These are phyloP conservation scores for Formica aserva DNA, from an alignment of 2,888 invertebrate species.

Conservation along the genomic window DNA sequence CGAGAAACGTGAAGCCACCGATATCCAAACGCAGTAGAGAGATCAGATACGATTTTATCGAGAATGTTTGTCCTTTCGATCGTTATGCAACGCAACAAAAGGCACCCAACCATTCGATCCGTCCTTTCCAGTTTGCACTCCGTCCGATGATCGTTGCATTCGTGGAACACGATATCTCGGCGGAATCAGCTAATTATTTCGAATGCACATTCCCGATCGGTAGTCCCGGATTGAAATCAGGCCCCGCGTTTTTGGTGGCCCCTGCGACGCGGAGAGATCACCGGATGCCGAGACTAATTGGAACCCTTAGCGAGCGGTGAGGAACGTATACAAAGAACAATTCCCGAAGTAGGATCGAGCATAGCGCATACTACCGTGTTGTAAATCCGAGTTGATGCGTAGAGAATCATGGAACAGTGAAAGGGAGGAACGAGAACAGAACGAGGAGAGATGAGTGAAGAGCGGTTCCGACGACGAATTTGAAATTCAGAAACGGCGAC, in stretches of 20 bases:
- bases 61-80: constrained; percentile 58
- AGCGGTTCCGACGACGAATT: constrained; percentile 75
- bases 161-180: constrained; percentile 80
- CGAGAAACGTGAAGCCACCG: neutral
- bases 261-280: constrained; percentile 77
- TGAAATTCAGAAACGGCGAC: constrained; percentile 84
- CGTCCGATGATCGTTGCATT: constrained; percentile 59
- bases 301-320: constrained; percentile 78
- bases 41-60: constrained; percentile 46
- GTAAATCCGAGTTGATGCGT: constrained; percentile 51
- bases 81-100: constrained; percentile 69
- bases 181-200: constrained; percentile 86
- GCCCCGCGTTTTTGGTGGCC: constrained; percentile 81
- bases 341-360: constrained; percentile 46
- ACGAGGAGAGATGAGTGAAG: constrained; percentile 29
- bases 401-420: constrained; percentile 37
- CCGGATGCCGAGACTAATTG: constrained; percentile 85
- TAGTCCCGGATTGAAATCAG: constrained; percentile 81
- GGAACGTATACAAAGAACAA: constrained; percentile 66
- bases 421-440: constrained; percentile 3
- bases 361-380: constrained; percentile 32
- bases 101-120: constrained; percentile 45
- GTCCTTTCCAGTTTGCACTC: constrained; percentile 54
- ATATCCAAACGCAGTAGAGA: neutral
- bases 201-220: constrained; percentile 84